Base-by-base conservation (phyloP, 2,113 vertebrate species). In the Tupaia chinensis region DNA sequence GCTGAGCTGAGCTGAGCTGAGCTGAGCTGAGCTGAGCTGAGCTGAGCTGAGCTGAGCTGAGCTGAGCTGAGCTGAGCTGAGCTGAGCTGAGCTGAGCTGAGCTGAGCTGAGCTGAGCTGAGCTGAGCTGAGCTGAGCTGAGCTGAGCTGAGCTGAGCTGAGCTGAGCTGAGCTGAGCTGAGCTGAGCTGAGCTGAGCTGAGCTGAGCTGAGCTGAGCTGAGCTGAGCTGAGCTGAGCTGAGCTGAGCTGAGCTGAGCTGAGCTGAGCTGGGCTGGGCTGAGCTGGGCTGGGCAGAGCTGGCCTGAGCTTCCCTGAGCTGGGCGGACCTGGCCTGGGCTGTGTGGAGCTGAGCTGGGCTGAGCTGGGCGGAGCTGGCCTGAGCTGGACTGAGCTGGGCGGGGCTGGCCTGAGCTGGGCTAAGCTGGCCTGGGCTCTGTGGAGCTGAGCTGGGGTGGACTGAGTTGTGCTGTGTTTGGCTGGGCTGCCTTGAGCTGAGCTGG, bases 311-410 rank as follows among this genome's bases (percentile, higher is more conserved):
- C 20, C 12, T 22, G 5, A 15, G 60, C 11, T 74, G 65, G 22
- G 34, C 16, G 12, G 2, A 0, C 0, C 34, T 2, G 17, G 6
- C 19, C 17, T 20, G 22, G 2, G 44, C 63, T 25, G 5, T 1
- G 2, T 10, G 53, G 61, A 5, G 20, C 19, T 34, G 20, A 9
- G 10, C 27, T 54, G 25, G 1, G 1, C 9, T 27, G 77, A 0
- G 13, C 56, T 65, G 58, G 0, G 3, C 2, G 17, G 10, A 1
- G 9, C n/a, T 14, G 11, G 9, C 1, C 9, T 44, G 1, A 0
- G 3, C n/a, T 22, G 15, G 1, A 1, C 70, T 44, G 13, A 0
- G 8, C 44, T 58, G 5, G 1, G 5, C 23, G 2, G 23, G 3
- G 11, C 17, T 23, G 15, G 1, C 3, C 0, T 22, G 16, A 0